Evolutionary conservation across 2,113 vertebrate genomes (phyloP).

Genomic region (Guaruba guarouba): DNA sequence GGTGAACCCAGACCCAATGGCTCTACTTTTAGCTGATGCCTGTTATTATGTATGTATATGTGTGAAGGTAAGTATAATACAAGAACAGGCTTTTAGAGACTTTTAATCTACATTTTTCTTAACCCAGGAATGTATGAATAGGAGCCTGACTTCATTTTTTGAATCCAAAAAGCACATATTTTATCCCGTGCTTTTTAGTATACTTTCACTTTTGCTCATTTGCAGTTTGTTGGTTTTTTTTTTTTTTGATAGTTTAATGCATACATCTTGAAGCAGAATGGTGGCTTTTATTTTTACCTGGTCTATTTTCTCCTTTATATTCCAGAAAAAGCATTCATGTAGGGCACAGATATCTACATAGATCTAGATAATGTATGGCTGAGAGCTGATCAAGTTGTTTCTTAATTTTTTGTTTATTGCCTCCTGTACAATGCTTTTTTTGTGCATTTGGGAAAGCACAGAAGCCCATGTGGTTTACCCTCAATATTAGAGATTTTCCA

Average conservation of each 20-base stretch:
- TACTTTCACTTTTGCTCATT: neutral
- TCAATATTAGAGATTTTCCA: neutral
- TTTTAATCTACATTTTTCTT: slow-evolving; percentile 24
- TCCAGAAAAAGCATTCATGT: neutral
- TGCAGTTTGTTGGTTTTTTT: neutral
- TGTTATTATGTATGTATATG: slow-evolving; percentile 6
- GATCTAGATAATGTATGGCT: neutral
- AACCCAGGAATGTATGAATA: neutral
- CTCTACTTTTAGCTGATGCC: neutral
- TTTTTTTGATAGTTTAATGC: neutral
- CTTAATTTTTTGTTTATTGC: neutral
- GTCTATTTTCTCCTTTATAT: neutral
- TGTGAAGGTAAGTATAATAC: slow-evolving; percentile 1
- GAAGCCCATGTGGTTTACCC: neutral
- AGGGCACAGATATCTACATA: neutral
- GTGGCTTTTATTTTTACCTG: neutral
- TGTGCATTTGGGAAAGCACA: neutral
- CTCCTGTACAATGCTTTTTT: neutral
- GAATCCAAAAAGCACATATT: neutral
- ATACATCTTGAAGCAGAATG: neutral
- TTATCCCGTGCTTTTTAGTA: neutral
- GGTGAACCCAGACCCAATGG: slow-evolving; percentile 3
- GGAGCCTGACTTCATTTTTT: slow-evolving; percentile 13
- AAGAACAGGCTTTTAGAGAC: slow-evolving; percentile 15
- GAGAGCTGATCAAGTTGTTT: neutral